phyloP scores from a whole-genome alignment of 2,113 vertebrate genomes.

The Saccopteryx bilineata region DNA sequence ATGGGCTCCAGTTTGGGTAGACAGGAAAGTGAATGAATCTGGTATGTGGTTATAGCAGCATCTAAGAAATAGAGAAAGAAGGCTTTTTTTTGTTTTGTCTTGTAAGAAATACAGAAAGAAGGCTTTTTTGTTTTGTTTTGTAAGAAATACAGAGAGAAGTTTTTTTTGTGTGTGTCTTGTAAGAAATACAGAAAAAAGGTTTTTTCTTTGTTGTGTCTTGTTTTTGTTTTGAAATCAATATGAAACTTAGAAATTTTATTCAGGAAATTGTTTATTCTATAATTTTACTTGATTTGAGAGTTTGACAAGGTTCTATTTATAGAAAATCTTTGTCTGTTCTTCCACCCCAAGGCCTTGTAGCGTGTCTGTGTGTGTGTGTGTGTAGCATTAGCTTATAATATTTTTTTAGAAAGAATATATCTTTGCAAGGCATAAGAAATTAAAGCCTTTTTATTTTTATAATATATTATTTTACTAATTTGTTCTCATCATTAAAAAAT shows the following conservation, averaged over 20 bases:
- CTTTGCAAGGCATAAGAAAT: neutral
- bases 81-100: neutral
- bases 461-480: neutral
- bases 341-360: neutral
- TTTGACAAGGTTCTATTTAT: neutral
- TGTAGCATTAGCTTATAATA: neutral
- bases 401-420: neutral
- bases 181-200: neutral
- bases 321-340: neutral
- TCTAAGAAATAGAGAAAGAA: neutral
- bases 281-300: constrained; percentile 16
- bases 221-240: constrained; percentile 19
- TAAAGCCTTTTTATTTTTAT: neutral
- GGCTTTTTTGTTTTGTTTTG: constrained; percentile 1
- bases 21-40: neutral
- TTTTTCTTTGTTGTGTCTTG: neutral
- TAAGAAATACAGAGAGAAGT: neutral
- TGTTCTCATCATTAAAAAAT: neutral
- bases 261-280: neutral
- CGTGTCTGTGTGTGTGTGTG: neutral
- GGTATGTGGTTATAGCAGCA: neutral
- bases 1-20: neutral
- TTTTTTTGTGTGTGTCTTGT: neutral
- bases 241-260: neutral
- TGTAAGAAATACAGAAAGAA: neutral